Evolutionary conservation across 2,888 invertebrate species (phyloP), one percentile per base, ranked within the genome.

Genomic region (Sesia apiformis): DNA sequence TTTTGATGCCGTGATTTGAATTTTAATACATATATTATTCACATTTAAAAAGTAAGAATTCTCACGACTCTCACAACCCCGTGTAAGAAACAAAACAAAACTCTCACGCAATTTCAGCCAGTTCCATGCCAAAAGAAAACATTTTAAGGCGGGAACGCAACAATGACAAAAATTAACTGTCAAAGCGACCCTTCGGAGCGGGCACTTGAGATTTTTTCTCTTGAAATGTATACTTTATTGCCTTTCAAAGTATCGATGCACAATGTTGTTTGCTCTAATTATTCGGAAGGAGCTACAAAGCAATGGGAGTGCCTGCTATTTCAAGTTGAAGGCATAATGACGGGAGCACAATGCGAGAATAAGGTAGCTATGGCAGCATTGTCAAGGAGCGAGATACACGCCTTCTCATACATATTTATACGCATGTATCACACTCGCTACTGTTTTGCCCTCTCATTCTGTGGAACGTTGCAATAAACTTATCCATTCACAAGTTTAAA

Each of bases 221-320:
- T 68, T 80, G 88, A 78, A 88, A 88, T 83, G 80, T 87, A 88
- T 84, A 88, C 88, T 83, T 81, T 83, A 81, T 76, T 73, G 74
- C 72, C 67, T 63, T 64, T 72, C 61, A 66, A 73, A 72, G 74
- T 69, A 70, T 70, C 66, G 63, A 65, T 62, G 67, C 62, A 76
- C 78, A 74, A 78, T 76, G 74, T 69, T 72, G 68, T 74, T 76
- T 72, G 78, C 67, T 78, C 79, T 86, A 88, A 88, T 87, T 87
- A 88, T 88, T 85, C 84, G 85, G 85, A 84, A 84, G 80, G 76
- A 78, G 78, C 81, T 67, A 86, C 86, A 86, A 86, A 81, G 70
- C 74, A 74, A 67, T 78, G 79, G 79, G 83, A 80, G 80, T 84
- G 81, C 78, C 72, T 63, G 74, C 72, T 76, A 75, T 81, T 83